Evolutionary conservation across 2,797 vertebrate genomes (phyloP).

Genomic region (Anas capensis): DNA sequence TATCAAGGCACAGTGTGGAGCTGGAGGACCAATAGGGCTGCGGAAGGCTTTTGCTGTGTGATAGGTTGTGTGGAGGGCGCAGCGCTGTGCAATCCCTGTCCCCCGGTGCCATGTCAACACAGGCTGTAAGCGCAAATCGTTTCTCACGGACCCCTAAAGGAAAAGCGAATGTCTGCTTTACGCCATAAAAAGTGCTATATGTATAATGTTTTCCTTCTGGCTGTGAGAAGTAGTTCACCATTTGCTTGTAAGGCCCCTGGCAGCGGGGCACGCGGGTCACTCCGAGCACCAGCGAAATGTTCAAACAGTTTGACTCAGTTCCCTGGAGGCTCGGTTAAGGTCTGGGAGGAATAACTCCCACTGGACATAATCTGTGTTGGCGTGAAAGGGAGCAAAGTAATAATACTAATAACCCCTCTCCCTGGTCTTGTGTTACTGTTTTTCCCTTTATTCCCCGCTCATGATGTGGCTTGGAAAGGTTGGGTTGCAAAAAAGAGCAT

Average conservation of each 20-base stretch:
- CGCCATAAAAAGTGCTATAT: not conserved
- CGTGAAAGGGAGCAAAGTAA: not conserved
- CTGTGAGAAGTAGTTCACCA: not conserved
- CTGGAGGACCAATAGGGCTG: conserved; percentile 35
- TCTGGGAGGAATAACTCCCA: not conserved
- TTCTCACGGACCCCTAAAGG: not conserved
- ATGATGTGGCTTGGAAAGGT: not conserved
- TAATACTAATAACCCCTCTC: not conserved
- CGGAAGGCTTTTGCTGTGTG: not conserved
- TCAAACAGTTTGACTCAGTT: not conserved
- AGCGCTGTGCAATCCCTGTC: not conserved
- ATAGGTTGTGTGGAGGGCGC: not conserved
- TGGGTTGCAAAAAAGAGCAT: rapidly evolving
- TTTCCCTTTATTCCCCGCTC: not conserved
- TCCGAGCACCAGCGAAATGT: not conserved
- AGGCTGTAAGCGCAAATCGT: not conserved
- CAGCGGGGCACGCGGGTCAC: not conserved
- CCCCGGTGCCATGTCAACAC: rapidly evolving
- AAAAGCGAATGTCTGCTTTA: not conserved
- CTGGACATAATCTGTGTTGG: not conserved
- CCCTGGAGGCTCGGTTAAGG: not conserved
- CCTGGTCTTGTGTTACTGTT: not conserved
- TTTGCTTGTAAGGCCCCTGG: not conserved
- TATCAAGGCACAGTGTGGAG: not conserved
- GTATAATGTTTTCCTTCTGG: not conserved